Percentiles rank a stretch among this genome's conserved stretches.
These are phyloP conservation scores for Cottus gobio DNA, from an alignment of 2,113 vertebrate genomes.

Conservation along the genomic window DNA sequence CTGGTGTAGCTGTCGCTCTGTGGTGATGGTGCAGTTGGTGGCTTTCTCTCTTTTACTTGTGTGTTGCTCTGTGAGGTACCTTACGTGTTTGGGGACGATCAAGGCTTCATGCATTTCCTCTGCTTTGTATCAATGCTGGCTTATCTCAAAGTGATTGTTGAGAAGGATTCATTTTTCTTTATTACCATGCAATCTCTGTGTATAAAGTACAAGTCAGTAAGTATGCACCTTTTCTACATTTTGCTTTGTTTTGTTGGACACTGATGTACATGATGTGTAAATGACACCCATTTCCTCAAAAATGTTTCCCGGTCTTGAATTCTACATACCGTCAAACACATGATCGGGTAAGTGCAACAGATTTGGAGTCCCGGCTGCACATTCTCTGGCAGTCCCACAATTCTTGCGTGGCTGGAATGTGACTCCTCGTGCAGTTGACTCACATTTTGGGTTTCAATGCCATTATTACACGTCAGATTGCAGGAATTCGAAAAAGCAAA, in stretches of 20 bases:
- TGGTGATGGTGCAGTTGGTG: constrained; percentile 21
- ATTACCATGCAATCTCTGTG: constrained; percentile 14
- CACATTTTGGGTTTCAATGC: background rate
- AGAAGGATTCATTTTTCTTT: background rate
- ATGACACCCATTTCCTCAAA: background rate
- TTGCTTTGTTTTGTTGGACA: background rate
- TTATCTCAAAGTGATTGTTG: constrained; percentile 27
- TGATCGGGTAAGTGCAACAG: constrained; percentile 41
- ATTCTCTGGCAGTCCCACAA: constrained; percentile 42
- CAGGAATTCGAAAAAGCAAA: background rate
- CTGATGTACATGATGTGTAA: background rate
- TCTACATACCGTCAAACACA: constrained; percentile 41
- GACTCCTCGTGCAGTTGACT: constrained; percentile 18
- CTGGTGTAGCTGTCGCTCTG: constrained; percentile 12
- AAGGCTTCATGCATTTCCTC: constrained; percentile 8
- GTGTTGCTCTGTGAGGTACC: constrained; percentile 14
- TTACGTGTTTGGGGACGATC: background rate
- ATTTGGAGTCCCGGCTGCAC: constrained; percentile 54
- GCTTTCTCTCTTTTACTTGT: constrained; percentile 21
- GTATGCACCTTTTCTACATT: constrained; percentile 9
- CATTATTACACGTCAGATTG: background rate
- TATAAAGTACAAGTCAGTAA: constrained; percentile 22
- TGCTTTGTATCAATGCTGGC: constrained; percentile 12
- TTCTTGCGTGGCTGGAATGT: constrained; percentile 49
- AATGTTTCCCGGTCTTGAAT: constrained; percentile 19